phyloP scores from a whole-genome alignment of 37 sponge, comb jelly and placozoan genomes.

The Tethya wilhelma region DNA sequence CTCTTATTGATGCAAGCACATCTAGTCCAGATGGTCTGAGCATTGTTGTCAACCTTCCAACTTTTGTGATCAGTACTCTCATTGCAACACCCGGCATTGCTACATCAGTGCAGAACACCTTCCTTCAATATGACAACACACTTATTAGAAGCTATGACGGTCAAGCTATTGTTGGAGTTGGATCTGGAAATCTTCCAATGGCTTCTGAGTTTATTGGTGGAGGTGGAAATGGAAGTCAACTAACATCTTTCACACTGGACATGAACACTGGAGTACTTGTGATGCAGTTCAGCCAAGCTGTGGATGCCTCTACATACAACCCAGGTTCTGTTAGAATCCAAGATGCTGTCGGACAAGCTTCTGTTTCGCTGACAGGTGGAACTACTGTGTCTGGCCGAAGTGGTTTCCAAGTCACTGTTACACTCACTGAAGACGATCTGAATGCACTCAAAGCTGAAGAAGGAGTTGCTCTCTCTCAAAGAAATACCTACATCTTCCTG shows the following conservation, averaged over 20 bases:
- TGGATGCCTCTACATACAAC: conserved; percentile 43
- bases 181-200: conserved; percentile 59
- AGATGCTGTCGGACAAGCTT: conserved; percentile 53
- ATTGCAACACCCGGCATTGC: conserved; percentile 51
- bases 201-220: conserved; percentile 69
- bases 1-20: not conserved
- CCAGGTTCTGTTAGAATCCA: conserved; percentile 32
- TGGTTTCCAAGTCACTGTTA: conserved; percentile 43
- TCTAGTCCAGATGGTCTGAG: conserved; percentile 11
- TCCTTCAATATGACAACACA: conserved; percentile 15
- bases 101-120: conserved; percentile 56
- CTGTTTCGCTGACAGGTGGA: conserved; percentile 60
- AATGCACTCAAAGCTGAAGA: conserved; percentile 59
- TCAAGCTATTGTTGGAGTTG: conserved; percentile 37
- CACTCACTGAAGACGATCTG: conserved; percentile 55
- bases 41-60: conserved; percentile 43
- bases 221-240: conserved; percentile 69
- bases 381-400: conserved; percentile 13
- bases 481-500: conserved; percentile 75
- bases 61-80: conserved; percentile 2
- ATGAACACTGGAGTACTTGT: conserved; percentile 81
- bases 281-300: conserved; percentile 49
- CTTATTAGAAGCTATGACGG: conserved; percentile 38
- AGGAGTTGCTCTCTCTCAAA: conserved; percentile 52
- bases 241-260: conserved; percentile 71